Conservation (phyloP, 2,888 invertebrate species). For the Phaonia tiefii region DNA sequence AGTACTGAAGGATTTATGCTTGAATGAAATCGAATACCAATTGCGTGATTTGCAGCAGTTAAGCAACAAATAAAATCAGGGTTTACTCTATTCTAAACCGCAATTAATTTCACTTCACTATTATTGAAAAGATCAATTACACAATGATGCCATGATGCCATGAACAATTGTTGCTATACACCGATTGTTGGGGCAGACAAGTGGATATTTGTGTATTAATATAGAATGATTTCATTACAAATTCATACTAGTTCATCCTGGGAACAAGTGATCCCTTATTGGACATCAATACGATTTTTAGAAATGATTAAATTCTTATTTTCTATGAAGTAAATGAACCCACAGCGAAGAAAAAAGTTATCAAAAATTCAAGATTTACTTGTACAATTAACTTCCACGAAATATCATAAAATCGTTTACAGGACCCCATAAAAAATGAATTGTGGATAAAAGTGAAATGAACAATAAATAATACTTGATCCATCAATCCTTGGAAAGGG, state of each 20-base stretch:
- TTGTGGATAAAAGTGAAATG: conserved; percentile 42
- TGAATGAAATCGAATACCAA: conserved; percentile 60
- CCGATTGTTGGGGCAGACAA: conserved; percentile 52
- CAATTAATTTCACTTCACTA: conserved; percentile 66
- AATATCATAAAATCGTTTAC: conserved; percentile 25
- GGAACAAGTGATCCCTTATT: conserved; percentile 61
- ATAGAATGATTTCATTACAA: neutral
- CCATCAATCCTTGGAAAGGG: conserved; percentile 53
- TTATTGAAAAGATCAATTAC: conserved; percentile 66
- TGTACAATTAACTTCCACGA: conserved; percentile 61
- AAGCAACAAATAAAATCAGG: neutral
- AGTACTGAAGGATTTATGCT: conserved; percentile 49
- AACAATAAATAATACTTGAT: conserved; percentile 42
- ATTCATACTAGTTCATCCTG: conserved; percentile 15
- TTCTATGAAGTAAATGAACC: conserved; percentile 60
- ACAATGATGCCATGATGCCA: conserved; percentile 40
- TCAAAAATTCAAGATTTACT: conserved; percentile 36
- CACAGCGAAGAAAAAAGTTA: neutral
- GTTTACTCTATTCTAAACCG: conserved; percentile 24
- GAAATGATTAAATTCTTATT: conserved; percentile 47
- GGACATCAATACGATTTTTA: conserved; percentile 63
- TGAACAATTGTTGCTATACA: conserved; percentile 47
- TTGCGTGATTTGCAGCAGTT: conserved; percentile 38
- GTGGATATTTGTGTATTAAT: conserved; percentile 28
- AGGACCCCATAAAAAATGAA: neutral